Base-by-base conservation (phyloP, 1,140 invertebrate genomes). In the Drosophila ercepeae region DNA sequence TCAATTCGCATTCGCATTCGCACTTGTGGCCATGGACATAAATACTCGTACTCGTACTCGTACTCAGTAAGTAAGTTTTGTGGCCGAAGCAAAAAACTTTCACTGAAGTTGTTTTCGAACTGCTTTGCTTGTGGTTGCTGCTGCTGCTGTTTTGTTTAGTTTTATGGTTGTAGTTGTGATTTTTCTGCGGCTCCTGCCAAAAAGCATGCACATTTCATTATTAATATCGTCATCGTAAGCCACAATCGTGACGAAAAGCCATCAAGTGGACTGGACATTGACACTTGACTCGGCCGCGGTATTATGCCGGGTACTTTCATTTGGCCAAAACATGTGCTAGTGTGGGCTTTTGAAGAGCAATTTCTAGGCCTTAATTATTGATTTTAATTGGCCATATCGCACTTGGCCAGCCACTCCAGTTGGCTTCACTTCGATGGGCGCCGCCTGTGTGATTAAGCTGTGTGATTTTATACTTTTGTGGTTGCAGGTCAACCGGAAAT, bases 231-330 rank as follows among this genome's bases (percentile, higher is more conserved):
- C 76, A 79, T 52, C 60, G 42, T 60, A 68, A 84, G 79, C 19
- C 27, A 45, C 72, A 59, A 75, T 86, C 82, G 81, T 86, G 76
- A 81, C 81, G 81, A 84, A 88, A 81, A 88, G 52, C 77, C 82
- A 88, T 77, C 81, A 76, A 51, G 65, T 78, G 27, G 70, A 49
- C 82, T 86, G 82, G 81, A 86, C 81, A 86, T 88, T 86, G 81
- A 88, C 81, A 86, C 81, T 86, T 86, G 81, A 60, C 55, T 64
- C 50, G 64, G 36, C 48, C 57, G 29, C 29, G 25, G 29, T 55
- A 60, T 55, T 36, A 61, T 64, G 49, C 78, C 45, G 18, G 55
- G 61, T 64, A 86, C 81, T 81, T 86, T 86, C 76, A 77, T 84
- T 73, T 81, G 72, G 54, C 58, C 49, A 74, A 74, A 13, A 32